These are phyloP conservation scores for Vombatus ursinus DNA, from an alignment of 2,113 vertebrate species.

Conservation along the genomic window DNA sequence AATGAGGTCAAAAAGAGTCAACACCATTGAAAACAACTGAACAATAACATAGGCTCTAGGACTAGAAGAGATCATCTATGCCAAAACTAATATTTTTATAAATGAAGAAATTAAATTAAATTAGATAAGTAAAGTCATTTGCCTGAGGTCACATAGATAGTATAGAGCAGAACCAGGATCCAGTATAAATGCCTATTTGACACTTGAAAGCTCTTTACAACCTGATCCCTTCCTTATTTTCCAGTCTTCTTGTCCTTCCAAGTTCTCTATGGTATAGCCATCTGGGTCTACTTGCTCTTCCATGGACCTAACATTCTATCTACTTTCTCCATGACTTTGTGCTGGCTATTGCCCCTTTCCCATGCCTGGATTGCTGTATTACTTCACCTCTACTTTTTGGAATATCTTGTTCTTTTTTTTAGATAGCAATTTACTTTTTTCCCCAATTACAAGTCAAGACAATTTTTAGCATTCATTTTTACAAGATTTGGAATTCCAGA, in stretches of 20 bases:
- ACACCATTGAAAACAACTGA: neutral
- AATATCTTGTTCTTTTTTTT: too few relatives aligned
- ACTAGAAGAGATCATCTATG: neutral
- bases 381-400: neutral
- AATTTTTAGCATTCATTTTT: too few relatives aligned
- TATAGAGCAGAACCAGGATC: neutral
- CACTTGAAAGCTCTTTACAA: neutral
- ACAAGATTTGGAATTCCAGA: too few relatives aligned
- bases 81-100: neutral
- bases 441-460: too few relatives aligned
- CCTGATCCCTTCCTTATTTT: neutral
- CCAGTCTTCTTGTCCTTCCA: neutral
- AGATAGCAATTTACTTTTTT: too few relatives aligned
- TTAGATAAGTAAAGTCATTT: neutral
- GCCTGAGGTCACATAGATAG: neutral
- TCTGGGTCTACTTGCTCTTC: neutral
- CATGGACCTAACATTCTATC: neutral
- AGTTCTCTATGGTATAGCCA: neutral
- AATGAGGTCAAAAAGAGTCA: neutral
- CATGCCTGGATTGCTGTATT: neutral
- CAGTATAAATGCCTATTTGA: neutral
- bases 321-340: neutral
- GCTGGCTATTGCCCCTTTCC: neutral
- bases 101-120: neutral
- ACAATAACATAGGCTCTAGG: neutral